phyloP scores from a whole-genome alignment of 2,888 invertebrate species.

The Gandaritis pyraliata region DNA sequence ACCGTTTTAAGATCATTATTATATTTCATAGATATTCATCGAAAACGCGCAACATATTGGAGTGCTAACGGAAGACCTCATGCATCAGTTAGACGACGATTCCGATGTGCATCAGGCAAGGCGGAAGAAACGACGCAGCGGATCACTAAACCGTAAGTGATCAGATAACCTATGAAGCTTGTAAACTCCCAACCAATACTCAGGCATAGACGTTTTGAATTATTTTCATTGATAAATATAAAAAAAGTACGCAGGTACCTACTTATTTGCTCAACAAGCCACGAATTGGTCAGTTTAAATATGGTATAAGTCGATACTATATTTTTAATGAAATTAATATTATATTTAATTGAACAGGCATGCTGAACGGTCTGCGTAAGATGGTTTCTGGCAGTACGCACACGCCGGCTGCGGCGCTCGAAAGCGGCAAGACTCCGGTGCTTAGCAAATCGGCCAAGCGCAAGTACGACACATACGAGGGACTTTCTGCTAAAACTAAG shows the following conservation, averaged over 20 bases:
- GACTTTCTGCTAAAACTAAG: conserved; percentile 88
- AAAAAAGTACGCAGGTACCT: too few relatives aligned
- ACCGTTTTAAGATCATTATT: too few relatives aligned
- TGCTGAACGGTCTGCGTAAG: conserved; percentile 90
- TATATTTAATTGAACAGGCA: conserved; percentile 76
- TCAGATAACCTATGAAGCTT: too few relatives aligned
- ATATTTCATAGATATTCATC: conserved; percentile 91
- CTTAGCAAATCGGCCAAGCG: conserved; percentile 87
- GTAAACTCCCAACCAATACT: too few relatives aligned
- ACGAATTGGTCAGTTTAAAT: too few relatives aligned
- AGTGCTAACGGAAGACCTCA: conserved; percentile 86
- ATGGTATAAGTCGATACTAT: too few relatives aligned
- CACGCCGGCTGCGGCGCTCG: conserved; percentile 76
- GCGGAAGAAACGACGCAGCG: conserved; percentile 93
- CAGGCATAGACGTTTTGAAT: too few relatives aligned
- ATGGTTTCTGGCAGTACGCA: conserved; percentile 88
- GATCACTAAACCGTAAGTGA: conserved; percentile 91
- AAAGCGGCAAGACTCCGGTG: conserved; percentile 82
- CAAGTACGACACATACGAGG: conserved; percentile 84
- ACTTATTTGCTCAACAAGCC: too few relatives aligned
- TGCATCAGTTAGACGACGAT: conserved; percentile 78
- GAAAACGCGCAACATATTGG: conserved; percentile 91
- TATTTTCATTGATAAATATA: too few relatives aligned
- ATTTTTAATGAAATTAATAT: conserved; percentile 27
- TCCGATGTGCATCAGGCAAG: conserved; percentile 79